Conservation (phyloP, 2,113 vertebrate species). For the Pheucticus melanocephalus region DNA sequence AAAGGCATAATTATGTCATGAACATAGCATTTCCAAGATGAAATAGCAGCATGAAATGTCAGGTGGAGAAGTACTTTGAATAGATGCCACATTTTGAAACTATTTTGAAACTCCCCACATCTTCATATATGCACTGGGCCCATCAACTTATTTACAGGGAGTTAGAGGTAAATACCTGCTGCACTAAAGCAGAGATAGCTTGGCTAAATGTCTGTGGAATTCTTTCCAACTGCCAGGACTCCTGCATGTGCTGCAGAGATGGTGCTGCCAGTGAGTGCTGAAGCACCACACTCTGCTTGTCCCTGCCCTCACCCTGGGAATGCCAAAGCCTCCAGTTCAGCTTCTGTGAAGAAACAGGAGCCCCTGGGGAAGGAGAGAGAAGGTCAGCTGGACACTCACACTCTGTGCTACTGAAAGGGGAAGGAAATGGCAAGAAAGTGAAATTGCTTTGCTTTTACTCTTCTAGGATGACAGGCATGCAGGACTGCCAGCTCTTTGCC, state of each 20-base stretch:
- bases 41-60: neutral
- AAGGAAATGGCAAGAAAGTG: neutral
- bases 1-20: neutral
- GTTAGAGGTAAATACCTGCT: neutral
- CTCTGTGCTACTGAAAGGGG: neutral
- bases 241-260: neutral
- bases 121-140: neutral
- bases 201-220: neutral
- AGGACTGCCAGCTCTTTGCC: neutral
- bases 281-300: neutral
- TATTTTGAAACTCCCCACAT: neutral
- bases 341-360: neutral
- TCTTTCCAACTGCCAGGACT: neutral
- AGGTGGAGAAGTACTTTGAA: neutral
- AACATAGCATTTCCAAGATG: neutral
- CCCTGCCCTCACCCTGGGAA: fast-evolving
- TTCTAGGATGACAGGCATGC: fast-evolving
- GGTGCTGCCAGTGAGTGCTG: neutral
- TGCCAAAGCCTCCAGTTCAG: neutral
- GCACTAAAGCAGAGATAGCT: neutral
- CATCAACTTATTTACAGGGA: neutral
- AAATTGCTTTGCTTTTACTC: neutral
- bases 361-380: neutral
- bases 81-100: neutral
- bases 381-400: neutral